Percentiles rank a stretch among this genome's conserved stretches.
Conservation (phyloP, 2,797 vertebrate genomes). For the Smutsia gigantea region DNA sequence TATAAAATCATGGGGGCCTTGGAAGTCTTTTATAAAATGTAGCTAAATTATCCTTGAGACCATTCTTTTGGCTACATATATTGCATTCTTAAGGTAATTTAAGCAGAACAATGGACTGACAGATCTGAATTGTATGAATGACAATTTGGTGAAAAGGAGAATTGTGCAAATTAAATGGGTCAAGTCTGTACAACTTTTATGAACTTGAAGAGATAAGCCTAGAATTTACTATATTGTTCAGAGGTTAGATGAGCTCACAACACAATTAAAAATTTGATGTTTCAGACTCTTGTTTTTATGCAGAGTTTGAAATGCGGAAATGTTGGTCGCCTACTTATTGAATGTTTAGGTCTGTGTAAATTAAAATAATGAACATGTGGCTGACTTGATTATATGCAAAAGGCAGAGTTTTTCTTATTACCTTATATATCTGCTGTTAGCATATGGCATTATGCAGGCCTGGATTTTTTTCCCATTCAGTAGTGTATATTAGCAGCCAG, state of each 20-base stretch:
- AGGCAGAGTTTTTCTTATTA: background rate
- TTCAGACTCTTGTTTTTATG: background rate
- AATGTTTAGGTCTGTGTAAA: background rate
- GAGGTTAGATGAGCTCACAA: background rate
- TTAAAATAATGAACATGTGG: slow-evolving; percentile 35
- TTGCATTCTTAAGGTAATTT: background rate
- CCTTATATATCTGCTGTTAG: background rate
- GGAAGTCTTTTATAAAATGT: background rate
- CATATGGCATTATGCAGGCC: background rate
- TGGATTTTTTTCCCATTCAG: background rate
- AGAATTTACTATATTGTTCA: background rate
- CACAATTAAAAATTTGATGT: background rate
- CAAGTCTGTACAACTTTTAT: background rate
- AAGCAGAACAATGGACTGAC: background rate
- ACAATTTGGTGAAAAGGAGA: background rate
- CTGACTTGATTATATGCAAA: slow-evolving; percentile 22
- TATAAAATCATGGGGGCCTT: background rate
- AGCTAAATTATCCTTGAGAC: background rate
- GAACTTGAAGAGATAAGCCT: slow-evolving; percentile 12
- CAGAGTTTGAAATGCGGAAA: slow-evolving; percentile 28
- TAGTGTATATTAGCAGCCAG: background rate
- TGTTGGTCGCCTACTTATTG: slow-evolving; percentile 35
- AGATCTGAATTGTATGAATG: background rate
- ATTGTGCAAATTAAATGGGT: background rate
- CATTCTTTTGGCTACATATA: background rate